Evolutionary conservation across 2,888 invertebrate species (phyloP).

Genomic region (Himalopsyche tibetana): DNA sequence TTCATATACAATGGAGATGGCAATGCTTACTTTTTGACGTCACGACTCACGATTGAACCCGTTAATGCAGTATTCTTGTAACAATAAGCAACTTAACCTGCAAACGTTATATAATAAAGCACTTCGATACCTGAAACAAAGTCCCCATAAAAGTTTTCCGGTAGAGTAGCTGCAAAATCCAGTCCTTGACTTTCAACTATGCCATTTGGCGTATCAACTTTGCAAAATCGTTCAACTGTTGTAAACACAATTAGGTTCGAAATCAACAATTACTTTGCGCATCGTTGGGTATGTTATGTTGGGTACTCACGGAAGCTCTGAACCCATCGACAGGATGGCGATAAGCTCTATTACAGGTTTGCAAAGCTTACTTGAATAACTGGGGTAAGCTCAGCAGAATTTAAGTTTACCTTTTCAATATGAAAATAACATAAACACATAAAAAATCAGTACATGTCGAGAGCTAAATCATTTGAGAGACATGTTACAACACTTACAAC

Average conservation of each 20-base stretch:
- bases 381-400: neutral
- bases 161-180: neutral
- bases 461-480: no score
- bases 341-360: slow-evolving; percentile 14
- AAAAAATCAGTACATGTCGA: no score
- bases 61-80: no score
- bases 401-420: no score
- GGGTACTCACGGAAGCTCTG: neutral
- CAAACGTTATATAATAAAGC: neutral
- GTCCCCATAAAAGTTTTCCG: slow-evolving; percentile 11
- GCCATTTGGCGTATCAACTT: slow-evolving; percentile 46
- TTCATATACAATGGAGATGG: no score
- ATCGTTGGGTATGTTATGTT: slow-evolving; percentile 56
- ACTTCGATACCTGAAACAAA: neutral
- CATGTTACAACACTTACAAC: no score
- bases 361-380: neutral
- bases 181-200: slow-evolving; percentile 31
- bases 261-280: slow-evolving; percentile 62
- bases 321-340: slow-evolving; percentile 8
- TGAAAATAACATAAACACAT: no score
- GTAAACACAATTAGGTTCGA: slow-evolving; percentile 63
- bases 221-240: slow-evolving; percentile 56
- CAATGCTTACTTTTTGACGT: no score
- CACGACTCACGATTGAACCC: no score
- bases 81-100: no score